phyloP scores from a whole-genome alignment of 2,113 vertebrate species.

The Leptobrachium leishanense region DNA sequence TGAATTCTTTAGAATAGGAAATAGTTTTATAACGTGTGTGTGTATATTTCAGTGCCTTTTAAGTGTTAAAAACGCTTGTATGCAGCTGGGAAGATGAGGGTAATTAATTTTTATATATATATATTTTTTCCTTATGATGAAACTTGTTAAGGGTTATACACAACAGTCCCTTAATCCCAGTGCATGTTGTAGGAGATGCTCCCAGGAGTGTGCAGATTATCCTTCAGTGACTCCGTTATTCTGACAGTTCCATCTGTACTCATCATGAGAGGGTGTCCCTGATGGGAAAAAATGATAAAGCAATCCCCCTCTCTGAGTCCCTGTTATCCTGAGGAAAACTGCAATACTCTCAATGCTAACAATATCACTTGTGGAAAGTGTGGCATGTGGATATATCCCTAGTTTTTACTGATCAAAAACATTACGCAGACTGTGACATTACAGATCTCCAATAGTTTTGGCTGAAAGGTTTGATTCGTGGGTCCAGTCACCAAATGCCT shows the following conservation, averaged over 20 bases:
- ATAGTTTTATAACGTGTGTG: too few species aligned
- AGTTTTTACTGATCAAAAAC: too few species aligned
- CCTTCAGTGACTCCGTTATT: neutral
- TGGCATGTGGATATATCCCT: too few species aligned
- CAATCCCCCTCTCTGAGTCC: too few species aligned
- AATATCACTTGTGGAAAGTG: too few species aligned
- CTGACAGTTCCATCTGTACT: neutral
- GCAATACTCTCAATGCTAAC: too few species aligned
- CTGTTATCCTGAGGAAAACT: too few species aligned
- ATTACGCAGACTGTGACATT: too few species aligned
- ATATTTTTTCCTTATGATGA: neutral
- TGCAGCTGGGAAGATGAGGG: neutral
- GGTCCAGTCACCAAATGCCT: too few species aligned
- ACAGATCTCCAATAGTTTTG: too few species aligned
- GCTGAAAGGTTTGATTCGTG: too few species aligned
- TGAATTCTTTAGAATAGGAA: too few species aligned
- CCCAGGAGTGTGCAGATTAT: neutral
- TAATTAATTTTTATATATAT: neutral
- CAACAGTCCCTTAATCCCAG: neutral
- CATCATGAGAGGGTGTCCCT: neutral
- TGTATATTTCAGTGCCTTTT: neutral
- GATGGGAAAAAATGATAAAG: neutral
- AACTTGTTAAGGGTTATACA: neutral
- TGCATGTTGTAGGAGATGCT: neutral
- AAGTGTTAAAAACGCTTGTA: neutral